Evolutionary conservation across 2,113 vertebrate species (phyloP).

Genomic region (Myrmecobius fasciatus): DNA sequence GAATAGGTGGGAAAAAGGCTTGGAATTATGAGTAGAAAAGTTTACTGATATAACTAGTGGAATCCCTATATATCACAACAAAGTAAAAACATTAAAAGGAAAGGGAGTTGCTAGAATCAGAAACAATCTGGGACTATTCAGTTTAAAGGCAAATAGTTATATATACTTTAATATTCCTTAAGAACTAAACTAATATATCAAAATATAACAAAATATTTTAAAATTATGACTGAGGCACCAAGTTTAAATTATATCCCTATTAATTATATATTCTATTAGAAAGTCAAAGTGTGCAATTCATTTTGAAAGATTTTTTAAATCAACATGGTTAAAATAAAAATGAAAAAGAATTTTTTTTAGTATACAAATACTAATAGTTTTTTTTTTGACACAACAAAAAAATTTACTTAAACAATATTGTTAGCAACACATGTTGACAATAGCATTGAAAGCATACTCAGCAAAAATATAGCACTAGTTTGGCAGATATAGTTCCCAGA

Average conservation of each 20-base stretch:
- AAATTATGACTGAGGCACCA: not conserved
- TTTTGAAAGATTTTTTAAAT: not conserved
- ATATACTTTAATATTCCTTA: not conserved
- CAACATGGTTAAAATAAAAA: not conserved
- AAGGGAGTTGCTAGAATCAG: not conserved
- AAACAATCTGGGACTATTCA: not conserved
- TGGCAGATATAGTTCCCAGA: not conserved
- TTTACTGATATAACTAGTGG: not conserved
- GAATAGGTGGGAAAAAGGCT: not conserved
- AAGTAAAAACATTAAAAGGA: not conserved
- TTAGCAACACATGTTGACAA: not conserved
- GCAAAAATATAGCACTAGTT: not conserved
- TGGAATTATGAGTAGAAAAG: not conserved
- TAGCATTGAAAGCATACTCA: not conserved
- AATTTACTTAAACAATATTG: not conserved
- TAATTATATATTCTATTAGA: not conserved
- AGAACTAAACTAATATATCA: too few relatives aligned
- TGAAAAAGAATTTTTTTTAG: not conserved
- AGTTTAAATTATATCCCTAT: not conserved
- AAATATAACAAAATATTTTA: not conserved
- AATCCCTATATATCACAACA: not conserved
- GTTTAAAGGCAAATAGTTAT: not conserved
- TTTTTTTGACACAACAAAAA: not conserved
- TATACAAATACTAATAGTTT: not conserved
- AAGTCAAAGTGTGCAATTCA: not conserved